Evolutionary conservation across 64 coral and sea anemone species (phyloP).

Genomic region (Montipora cactus): DNA sequence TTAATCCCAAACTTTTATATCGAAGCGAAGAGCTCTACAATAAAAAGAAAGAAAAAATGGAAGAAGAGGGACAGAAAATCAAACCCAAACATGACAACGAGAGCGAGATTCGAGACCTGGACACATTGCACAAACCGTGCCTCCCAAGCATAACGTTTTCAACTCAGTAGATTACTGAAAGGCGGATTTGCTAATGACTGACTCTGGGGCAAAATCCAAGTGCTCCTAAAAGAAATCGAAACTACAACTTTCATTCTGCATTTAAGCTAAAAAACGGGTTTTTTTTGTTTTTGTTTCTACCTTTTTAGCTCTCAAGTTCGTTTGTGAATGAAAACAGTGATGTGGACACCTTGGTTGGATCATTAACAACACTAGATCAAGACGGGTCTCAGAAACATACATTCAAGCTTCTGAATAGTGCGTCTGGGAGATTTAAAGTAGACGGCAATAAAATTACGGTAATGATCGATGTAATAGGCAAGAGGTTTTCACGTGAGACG

Average conservation of each 20-base stretch:
- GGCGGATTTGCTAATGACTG: too few species aligned
- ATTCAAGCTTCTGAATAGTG: constrained; percentile 62
- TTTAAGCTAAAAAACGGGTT: neutral
- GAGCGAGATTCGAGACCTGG: too few species aligned
- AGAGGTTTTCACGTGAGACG: neutral
- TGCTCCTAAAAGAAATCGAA: too few species aligned
- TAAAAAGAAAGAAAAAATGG: too few species aligned
- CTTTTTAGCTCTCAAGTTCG: constrained; percentile 70
- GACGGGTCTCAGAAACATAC: constrained; percentile 74
- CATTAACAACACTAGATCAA: constrained; percentile 75
- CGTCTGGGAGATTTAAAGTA: constrained; percentile 60
- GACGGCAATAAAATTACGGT: constrained; percentile 69
- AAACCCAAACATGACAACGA: too few species aligned
- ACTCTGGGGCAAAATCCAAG: too few species aligned
- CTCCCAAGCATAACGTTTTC: too few species aligned
- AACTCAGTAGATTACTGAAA: too few species aligned
- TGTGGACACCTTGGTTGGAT: constrained; percentile 49
- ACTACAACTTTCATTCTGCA: neutral
- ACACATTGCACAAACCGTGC: too few species aligned
- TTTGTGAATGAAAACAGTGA: constrained; percentile 74
- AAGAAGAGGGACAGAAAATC: too few species aligned
- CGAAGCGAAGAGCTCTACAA: too few species aligned
- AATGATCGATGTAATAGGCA: neutral
- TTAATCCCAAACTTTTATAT: too few species aligned
- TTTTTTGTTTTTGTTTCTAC: neutral